Evolutionary conservation across 2,797 vertebrate genomes (phyloP), one percentile per base, ranked within the genome.

Genomic region (Epinephelus awoara): DNA sequence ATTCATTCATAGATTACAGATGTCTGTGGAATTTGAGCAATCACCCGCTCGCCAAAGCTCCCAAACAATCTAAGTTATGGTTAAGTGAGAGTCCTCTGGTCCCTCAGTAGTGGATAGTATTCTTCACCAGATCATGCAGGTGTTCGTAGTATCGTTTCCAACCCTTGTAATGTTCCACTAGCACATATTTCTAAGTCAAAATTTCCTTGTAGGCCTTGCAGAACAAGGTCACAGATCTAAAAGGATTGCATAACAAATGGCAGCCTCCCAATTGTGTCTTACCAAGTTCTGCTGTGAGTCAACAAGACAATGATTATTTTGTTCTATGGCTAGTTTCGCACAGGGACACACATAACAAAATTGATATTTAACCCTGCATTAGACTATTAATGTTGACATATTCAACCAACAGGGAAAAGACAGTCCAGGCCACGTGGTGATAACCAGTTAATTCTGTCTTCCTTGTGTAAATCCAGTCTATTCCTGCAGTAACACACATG

Each of bases 11-110:
- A 70, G 68, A 82, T 80, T 74, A 72, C 85, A 86, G 74, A 89
- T 87, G 81, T 82, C 78, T 82, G 75, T 80, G 82, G 82, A 84
- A 82, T 85, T 79, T 74, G 7, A 80, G 61, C 67, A 70, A 73
- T 72, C 59, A 54, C 13, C 34, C 15, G 1, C 64, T 68, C 0
- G 29, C 7, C 15, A 70, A 25, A 42, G 42, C 52, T 65, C 19
- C 44, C 38, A 54, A 68, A 61, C 49, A 68, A 29, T 50, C 40
- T 52, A 67, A 80, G 42, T 29, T 62, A 19, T 38, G 52, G 40
- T 21, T 64, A 8, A 67, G 67, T 38, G 15, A 51, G 25, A n/a
- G 6, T 76, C 2, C 47, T 66, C 25, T 52, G 3, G 1, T 65
- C 13, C n/a, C 50, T 56, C 2, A 29, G 55, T 67, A 12, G 49